Percentiles rank a stretch among this genome's conserved stretches.
Conservation (phyloP, 1,140 invertebrate species). For the Caenorhabditis brenneri region DNA sequence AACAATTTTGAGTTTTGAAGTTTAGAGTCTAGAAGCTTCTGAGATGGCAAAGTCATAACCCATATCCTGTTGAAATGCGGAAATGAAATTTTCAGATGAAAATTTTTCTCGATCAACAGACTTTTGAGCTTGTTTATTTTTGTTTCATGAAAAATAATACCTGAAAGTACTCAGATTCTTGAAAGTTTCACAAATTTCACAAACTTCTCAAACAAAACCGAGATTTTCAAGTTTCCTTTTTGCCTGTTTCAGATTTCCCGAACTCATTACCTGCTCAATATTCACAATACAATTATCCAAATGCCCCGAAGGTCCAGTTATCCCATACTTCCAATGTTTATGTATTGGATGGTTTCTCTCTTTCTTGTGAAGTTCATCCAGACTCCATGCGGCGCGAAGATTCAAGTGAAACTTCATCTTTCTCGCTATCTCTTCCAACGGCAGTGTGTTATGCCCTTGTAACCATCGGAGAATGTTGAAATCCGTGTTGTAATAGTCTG, state of each 20-base stretch:
- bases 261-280: slow-evolving; percentile 60
- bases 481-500: slow-evolving; percentile 62
- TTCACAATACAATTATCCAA: slow-evolving; percentile 65
- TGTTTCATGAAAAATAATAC: no score
- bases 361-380: slow-evolving; percentile 57
- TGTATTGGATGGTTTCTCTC: slow-evolving; percentile 62
- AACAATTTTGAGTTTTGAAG: no score
- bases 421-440: slow-evolving; percentile 54
- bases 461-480: slow-evolving; percentile 64
- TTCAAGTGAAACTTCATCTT: slow-evolving; percentile 59
- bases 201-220: not conserved
- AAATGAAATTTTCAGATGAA: no score
- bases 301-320: slow-evolving; percentile 60
- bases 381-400: slow-evolving; percentile 61
- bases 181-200: not conserved
- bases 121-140: no score
- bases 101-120: no score
- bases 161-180: no score
- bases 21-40: no score
- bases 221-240: no score
- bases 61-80: no score
- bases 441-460: slow-evolving; percentile 55
- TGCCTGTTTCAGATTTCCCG: not conserved
- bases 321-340: slow-evolving; percentile 63
- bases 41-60: no score